These are phyloP conservation scores for Microctonus hyperodae DNA, from an alignment of 2,888 invertebrate species.

Conservation along the genomic window DNA sequence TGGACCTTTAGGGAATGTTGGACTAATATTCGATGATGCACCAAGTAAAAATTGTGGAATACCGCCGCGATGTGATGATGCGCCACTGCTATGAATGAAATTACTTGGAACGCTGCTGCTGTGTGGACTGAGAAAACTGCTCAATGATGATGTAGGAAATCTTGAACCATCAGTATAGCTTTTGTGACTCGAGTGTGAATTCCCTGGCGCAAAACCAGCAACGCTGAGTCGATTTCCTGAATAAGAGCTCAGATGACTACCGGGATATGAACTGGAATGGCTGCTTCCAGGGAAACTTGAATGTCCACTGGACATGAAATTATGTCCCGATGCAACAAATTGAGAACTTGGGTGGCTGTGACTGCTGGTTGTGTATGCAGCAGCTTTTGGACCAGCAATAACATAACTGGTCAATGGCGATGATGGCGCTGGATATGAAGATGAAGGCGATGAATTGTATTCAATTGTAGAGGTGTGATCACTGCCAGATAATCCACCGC, in stretches of 20 bases:
- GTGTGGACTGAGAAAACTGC: conserved; percentile 33
- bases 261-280: background rate
- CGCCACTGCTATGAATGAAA: conserved; percentile 33
- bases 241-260: conserved; percentile 19
- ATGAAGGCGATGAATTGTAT: conserved; percentile 33
- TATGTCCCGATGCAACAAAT: conserved; percentile 33
- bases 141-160: conserved; percentile 30
- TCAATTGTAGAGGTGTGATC: conserved; percentile 31
- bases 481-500: conserved; percentile 27
- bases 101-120: conserved; percentile 25
- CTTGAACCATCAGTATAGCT: conserved; percentile 31
- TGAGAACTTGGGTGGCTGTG: conserved; percentile 24
- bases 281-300: conserved; percentile 15
- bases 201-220: conserved; percentile 11
- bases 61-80: background rate
- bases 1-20: conserved; percentile 43
- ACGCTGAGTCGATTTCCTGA: conserved; percentile 21
- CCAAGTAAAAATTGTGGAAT: conserved; percentile 30
- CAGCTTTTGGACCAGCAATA: conserved; percentile 31
- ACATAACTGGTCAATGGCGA: conserved; percentile 28
- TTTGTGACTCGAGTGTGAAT: conserved; percentile 15
- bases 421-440: conserved; percentile 29
- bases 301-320: conserved; percentile 27
- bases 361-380: conserved; percentile 28
- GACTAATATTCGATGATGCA: conserved; percentile 33